These are phyloP conservation scores for Dichetophora obliterata DNA, from an alignment of 2,888 invertebrate species.

Conservation along the genomic window DNA sequence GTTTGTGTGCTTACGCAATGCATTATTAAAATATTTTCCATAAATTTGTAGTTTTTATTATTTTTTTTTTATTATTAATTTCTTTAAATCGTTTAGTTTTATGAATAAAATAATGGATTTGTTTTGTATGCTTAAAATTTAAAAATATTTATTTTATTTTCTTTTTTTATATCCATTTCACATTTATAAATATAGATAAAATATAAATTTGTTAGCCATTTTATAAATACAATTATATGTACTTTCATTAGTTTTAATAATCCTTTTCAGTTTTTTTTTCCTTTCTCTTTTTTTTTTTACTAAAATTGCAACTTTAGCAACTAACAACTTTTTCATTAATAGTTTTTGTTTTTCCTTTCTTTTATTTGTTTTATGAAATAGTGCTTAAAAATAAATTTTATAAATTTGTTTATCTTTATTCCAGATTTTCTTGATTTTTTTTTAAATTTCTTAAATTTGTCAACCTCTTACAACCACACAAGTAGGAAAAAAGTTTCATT, in stretches of 20 bases:
- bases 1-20: constrained; percentile 6
- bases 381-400: neutral
- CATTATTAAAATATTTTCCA: constrained; percentile 15
- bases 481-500: constrained; percentile 59
- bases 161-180: constrained; percentile 10
- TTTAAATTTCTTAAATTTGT: neutral
- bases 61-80: neutral
- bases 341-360: neutral
- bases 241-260: constrained; percentile 20
- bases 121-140: constrained; percentile 13
- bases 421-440: neutral
- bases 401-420: neutral
- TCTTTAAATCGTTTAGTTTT: neutral
- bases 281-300: neutral
- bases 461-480: constrained; percentile 48
- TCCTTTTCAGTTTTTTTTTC: neutral
- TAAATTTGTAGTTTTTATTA: constrained; percentile 5
- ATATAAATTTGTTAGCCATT: constrained; percentile 37
- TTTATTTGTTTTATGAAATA: neutral
- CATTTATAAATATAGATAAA: constrained; percentile 23
- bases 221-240: constrained; percentile 40
- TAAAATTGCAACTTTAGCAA: constrained; percentile 21
- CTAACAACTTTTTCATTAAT: constrained; percentile 24
- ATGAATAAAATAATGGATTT: constrained; percentile 22
- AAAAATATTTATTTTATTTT: constrained; percentile 48